Evolutionary conservation across 2,888 invertebrate species (phyloP).

Genomic region (Callyntrura guangdongensis): DNA sequence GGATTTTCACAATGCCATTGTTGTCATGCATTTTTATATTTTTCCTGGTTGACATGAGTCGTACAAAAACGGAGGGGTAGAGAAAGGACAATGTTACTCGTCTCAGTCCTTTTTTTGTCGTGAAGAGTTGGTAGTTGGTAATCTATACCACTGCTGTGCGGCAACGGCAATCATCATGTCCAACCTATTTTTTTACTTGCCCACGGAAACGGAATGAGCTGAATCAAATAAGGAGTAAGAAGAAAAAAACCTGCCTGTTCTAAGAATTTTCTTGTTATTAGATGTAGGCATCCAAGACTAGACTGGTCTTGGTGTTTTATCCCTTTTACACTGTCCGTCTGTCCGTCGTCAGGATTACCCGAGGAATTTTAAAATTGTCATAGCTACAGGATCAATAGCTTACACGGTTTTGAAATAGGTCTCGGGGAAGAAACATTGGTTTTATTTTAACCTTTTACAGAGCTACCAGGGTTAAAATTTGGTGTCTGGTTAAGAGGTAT

Average conservation of each 20-base stretch:
- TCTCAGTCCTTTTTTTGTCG: not conserved
- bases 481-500: too few relatives aligned
- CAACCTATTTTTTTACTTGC: slow-evolving; percentile 24
- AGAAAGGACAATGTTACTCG: slow-evolving; percentile 8
- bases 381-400: too few relatives aligned
- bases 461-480: too few relatives aligned
- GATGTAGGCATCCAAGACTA: not conserved
- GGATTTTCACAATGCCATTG: slow-evolving; percentile 51
- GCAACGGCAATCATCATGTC: slow-evolving; percentile 15
- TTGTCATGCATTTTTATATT: slow-evolving; percentile 61
- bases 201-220: slow-evolving; percentile 23
- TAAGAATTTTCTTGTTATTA: not conserved
- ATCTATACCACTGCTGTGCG: slow-evolving; percentile 6
- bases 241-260: not conserved
- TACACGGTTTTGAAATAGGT: too few relatives aligned
- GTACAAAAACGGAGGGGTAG: not conserved
- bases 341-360: too few relatives aligned
- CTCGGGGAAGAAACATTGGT: too few relatives aligned
- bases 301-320: not conserved
- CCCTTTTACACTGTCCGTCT: not conserved
- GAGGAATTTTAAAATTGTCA: too few relatives aligned
- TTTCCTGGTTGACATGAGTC: slow-evolving; percentile 34
- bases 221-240: slow-evolving; percentile 29
- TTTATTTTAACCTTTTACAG: too few relatives aligned
- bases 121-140: not conserved